Evolutionary conservation across 1,140 invertebrate species (phyloP), one percentile per base, ranked within the genome.

Genomic region (Procambarus clarkii): DNA sequence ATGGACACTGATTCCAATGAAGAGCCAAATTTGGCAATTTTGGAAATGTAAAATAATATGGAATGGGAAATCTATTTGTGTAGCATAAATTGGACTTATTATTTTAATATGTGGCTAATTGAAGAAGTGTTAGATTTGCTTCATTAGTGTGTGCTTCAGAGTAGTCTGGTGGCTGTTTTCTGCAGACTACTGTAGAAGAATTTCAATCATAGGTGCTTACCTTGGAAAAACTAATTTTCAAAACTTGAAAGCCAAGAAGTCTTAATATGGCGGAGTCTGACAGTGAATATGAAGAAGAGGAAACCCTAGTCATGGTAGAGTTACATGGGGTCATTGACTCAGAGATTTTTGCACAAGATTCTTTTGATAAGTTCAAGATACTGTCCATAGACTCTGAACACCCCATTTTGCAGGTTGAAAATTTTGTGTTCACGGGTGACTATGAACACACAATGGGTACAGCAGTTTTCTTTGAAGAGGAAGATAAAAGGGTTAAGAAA

Each of bases 271-370:
- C 69, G 54, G 84, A 82, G 18, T 86, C 82, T 45, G 90, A 91
- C 64, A 83, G 80, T 90, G 91, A 92, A 44, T 86, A 92, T 46
- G 91, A 92, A 44, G 91, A 92, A 44, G 86, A 92, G 46, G 87
- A 88, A 71, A 92, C 81, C 5, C 48, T 92, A 50, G 83, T 92
- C 8, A 64, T 89, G 46, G 91, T 92, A 13, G 91, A 92, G 18
- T 48, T 92, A n/a, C 80, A 92, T 74, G 91, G 91, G 15, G 86
- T 92, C 21, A 92, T 92, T 34, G 91, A 92, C 71, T 92, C 91
- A 0, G 91, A 92, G 74, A 88, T 92, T n/a, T 86, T 92, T 58
- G 83, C 81, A 50, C 86, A 92, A 81, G 86, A 88, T 71, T 79
- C 86, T 48, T 92, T 92, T 24, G 78, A 86, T 9, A 88, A 88